Percentiles rank a stretch among this genome's conserved stretches.
phyloP scores from a whole-genome alignment of 2,888 invertebrate species.

The Lordiphosa fenestrarum region DNA sequence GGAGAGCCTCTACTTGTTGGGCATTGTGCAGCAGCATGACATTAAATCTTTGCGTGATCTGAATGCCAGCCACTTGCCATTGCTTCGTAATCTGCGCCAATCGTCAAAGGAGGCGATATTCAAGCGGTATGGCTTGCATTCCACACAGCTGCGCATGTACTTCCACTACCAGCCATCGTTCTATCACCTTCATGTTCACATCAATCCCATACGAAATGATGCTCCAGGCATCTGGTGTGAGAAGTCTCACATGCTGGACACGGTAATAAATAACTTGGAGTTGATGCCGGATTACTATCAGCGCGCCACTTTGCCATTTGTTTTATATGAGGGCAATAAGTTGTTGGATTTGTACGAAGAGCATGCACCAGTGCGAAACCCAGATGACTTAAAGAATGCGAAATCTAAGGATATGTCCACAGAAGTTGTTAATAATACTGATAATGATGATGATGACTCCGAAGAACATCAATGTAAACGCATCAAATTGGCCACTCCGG shows the following conservation, averaged over 20 bases:
- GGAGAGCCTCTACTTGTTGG: slow-evolving; percentile 92
- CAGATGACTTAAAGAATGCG: neutral
- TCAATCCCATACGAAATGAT: slow-evolving; percentile 89
- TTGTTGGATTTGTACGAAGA: slow-evolving; percentile 84
- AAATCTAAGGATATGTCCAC: slow-evolving; percentile 1
- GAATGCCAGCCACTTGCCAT: slow-evolving; percentile 86
- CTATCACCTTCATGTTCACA: slow-evolving; percentile 97
- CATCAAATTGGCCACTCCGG: slow-evolving; percentile 42
- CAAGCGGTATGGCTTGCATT: slow-evolving; percentile 87
- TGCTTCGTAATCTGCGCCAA: slow-evolving; percentile 90
- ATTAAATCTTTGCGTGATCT: slow-evolving; percentile 94
- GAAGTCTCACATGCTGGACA: slow-evolving; percentile 91
- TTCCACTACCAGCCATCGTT: slow-evolving; percentile 98
- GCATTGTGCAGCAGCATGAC: slow-evolving; percentile 86
- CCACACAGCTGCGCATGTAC: slow-evolving; percentile 89
- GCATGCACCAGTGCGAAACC: slow-evolving; percentile 35
- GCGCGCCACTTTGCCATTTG: slow-evolving; percentile 89
- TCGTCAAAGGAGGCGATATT: slow-evolving; percentile 88
- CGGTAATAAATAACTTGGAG: slow-evolving; percentile 95
- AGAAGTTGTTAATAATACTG: slow-evolving; percentile 15
- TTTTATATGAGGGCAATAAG: slow-evolving; percentile 87
- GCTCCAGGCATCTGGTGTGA: slow-evolving; percentile 91
- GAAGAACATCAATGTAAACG: slow-evolving; percentile 50
- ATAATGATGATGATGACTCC: slow-evolving; percentile 43
- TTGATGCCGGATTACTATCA: slow-evolving; percentile 91